Evolutionary conservation across 2,113 vertebrate species (phyloP), one percentile per base, ranked within the genome.

Genomic region (Silurus meridionalis): DNA sequence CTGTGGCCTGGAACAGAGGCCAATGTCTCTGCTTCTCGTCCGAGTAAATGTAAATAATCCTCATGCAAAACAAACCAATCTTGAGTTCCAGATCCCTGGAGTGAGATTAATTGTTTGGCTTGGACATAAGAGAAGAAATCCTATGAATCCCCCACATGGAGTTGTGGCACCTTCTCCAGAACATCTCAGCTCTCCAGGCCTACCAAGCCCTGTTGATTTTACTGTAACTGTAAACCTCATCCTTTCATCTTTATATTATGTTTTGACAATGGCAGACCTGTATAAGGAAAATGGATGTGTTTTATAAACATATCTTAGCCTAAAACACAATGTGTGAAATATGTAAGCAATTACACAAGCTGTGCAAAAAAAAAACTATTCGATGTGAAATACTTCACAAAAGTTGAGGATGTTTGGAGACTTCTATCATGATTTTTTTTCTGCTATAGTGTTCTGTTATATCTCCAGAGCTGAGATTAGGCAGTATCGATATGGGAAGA

Each of bases 101-200:
- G 86, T 85, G 82, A 74, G 88, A 89, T 88, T 83, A 88, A 89
- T 80, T 90, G 88, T 91, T 91, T 90, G 89, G 80, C 85, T 89
- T 90, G 90, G 89, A 90, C 75, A 87, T 64, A 8, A 71, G 77
- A 64, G 77, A 69, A 87, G 71, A 89, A 75, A 71, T 84, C 50
- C n/a, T 88, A 89, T 87, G 87, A 89, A 90, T 90, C 88, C 87
- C 84, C 84, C 83, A 87, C 88, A 86, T 69, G 81, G 89, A 85
- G 86, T 57, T 83, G 69, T 83, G 78, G 64, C 86, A 91, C 89
- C 89, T 85, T 87, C 88, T 87, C 80, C 83, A 75, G 66, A 77
- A 82, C 83, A 83, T 90, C 88, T 82, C 87, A 83, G 83, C 50
- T 83, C 80, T 21, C 71, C 19, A 53, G 83, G 61, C 69, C 78